A percentile compares a stretch with the other conserved stretches of the same genome.
Conservation (phyloP, 92 coral and sea anemone species). For the Epizoanthus stellaris region DNA sequence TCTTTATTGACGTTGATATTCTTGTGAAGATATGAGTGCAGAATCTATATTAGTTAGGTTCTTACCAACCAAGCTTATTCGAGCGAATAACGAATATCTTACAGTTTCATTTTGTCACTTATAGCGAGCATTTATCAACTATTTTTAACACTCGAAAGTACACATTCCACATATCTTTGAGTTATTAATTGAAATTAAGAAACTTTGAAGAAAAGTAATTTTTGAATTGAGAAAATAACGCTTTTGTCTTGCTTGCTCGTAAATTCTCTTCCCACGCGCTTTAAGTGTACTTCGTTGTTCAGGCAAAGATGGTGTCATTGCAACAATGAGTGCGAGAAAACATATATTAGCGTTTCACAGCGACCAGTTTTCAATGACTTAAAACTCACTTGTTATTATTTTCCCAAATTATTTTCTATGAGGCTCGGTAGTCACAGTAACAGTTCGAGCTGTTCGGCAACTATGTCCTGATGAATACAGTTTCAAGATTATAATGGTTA, state of each 20-base stretch:
- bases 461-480: no score
- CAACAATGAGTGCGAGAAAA: no score
- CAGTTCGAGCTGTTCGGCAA: no score
- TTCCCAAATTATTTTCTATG: no score
- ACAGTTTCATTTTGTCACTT: not conserved
- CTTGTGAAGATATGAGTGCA: not conserved
- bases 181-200: not conserved
- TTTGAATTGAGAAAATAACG: not conserved
- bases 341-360: no score
- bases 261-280: conserved; percentile 19
- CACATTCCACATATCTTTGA: not conserved
- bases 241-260: not conserved
- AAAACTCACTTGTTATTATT: no score
- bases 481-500: no score
- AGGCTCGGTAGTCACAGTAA: no score
- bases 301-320: not conserved
- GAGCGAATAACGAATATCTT: not conserved
- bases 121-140: not conserved
- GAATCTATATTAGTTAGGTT: not conserved
- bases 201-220: conserved; percentile 32
- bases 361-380: no score
- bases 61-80: not conserved
- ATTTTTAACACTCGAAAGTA: not conserved
- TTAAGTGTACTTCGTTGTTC: not conserved
- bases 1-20: not conserved